These are phyloP conservation scores for Pseudococcus jackbeardsleyi DNA, from an alignment of 2,888 invertebrate species.

Conservation along the genomic window DNA sequence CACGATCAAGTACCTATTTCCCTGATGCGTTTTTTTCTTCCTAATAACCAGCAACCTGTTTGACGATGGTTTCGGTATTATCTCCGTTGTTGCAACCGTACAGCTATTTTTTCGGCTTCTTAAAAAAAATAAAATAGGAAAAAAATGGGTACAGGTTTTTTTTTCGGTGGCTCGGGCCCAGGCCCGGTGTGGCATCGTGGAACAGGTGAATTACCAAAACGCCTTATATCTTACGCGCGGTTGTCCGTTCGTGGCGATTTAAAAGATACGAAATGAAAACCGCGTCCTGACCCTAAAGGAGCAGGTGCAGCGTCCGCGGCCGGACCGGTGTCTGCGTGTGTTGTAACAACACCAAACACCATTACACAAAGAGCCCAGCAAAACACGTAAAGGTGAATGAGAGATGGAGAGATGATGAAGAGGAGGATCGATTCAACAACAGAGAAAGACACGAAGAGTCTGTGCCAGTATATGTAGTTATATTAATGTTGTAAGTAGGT, in stretches of 20 bases:
- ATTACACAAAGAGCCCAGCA: background rate
- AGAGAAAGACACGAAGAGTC: conserved; percentile 41
- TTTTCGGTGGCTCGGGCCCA: conserved; percentile 57
- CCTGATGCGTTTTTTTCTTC: background rate
- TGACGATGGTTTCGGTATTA: background rate
- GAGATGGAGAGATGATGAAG: background rate
- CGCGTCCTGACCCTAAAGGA: conserved; percentile 60
- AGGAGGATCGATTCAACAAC: background rate
- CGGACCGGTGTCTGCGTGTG: conserved; percentile 34
- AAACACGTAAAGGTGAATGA: conserved; percentile 25
- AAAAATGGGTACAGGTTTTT: conserved; percentile 37
- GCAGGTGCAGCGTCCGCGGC: conserved; percentile 57
- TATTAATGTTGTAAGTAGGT: conserved; percentile 5
- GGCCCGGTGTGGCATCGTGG: background rate
- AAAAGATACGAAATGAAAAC: conserved; percentile 53
- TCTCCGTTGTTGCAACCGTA: background rate
- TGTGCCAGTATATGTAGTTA: background rate
- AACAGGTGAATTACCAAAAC: conserved; percentile 64
- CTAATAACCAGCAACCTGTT: conserved; percentile 22
- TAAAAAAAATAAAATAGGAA: background rate
- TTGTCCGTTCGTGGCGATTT: conserved; percentile 64
- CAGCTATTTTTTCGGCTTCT: conserved; percentile 13
- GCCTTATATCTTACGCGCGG: conserved; percentile 42
- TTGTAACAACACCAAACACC: background rate
- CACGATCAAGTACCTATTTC: background rate